Evolutionary conservation across 2,797 vertebrate genomes (phyloP), one percentile per base, ranked within the genome.

Genomic region (Rhinella marina): DNA sequence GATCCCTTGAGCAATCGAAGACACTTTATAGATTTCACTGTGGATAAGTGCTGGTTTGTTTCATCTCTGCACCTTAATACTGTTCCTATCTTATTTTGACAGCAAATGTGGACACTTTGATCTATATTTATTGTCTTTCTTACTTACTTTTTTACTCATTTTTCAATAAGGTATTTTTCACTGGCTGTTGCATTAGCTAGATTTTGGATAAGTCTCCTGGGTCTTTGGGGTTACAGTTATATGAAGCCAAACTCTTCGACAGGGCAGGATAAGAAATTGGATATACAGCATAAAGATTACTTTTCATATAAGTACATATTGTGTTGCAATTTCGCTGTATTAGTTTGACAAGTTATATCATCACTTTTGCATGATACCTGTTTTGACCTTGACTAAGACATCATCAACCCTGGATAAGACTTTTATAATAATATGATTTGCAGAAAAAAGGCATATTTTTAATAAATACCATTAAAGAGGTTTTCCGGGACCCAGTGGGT

Each of bases 11-110:
- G 93, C 92, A 95, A 93, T 95, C 75, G 57, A 95, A 95, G 94
- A 94, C 94, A 93, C 94, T 95, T 95, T 94, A 94, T 94, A 94
- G 95, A 96, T 95, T 93, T 94, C 90, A 90, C 91, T 88, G 90
- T 93, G 93, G 95, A 94, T 96, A 96, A 96, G 93, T 93, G 92
- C 94, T 92, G 93, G 93, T 96, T 95, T 95, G 95, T 95, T 96
- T 96, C 95, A 96, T 95, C 92, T 90, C 56, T 92, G 92, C 90
- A 91, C 91, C 91, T 94, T 94, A 94, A 94, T 94, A 91, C 91
- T 91, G 88, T 90, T 92, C 90, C 82, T 90, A 90, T 93, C 92
- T 92, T 93, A 93, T 93, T 94, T 91, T 92, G 93, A 92, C 91
- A 92, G 91, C 92, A 93, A 94, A 94, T 93, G 92, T 93, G 92